Evolutionary conservation across 2,113 vertebrate species (phyloP).

Genomic region (Poecilia latipinna): DNA sequence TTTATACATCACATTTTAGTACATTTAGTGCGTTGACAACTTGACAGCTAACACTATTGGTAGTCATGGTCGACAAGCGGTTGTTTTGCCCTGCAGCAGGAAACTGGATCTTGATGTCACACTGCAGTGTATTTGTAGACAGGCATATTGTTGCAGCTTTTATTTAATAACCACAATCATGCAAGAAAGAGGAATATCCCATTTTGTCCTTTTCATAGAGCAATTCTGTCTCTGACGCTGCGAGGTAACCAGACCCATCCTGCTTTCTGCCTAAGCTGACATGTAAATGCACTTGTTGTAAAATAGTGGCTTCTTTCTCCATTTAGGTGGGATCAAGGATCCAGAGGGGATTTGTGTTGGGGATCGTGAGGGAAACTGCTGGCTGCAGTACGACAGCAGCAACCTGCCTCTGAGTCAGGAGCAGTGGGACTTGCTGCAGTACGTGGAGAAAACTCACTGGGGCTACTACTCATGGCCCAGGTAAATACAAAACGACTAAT

Average conservation of each 20-base stretch:
- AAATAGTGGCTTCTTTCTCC: background rate
- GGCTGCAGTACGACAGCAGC: slow-evolving; percentile 91
- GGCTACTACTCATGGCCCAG: slow-evolving; percentile 94
- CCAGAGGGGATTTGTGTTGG: slow-evolving; percentile 82
- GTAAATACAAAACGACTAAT: slow-evolving; percentile 65
- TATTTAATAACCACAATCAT: background rate
- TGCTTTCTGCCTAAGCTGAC: no score
- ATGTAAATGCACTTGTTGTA: background rate
- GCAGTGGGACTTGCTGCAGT: slow-evolving; percentile 86
- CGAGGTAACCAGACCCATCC: no score
- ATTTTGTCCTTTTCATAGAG: background rate
- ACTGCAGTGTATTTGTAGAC: no score
- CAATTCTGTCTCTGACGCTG: no score
- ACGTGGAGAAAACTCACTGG: slow-evolving; percentile 96
- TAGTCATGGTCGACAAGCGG: no score
- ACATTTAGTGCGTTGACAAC: no score
- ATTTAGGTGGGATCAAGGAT: slow-evolving; percentile 83
- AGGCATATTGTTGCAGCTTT: no score
- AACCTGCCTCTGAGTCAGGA: slow-evolving; percentile 86
- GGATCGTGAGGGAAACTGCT: slow-evolving; percentile 89
- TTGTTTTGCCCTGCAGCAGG: no score
- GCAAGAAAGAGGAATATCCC: no score
- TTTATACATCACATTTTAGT: no score
- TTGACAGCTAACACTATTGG: no score
- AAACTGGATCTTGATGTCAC: no score